These are phyloP conservation scores for Mamestra brassicae DNA, from an alignment of 2,888 invertebrate species.

Conservation along the genomic window DNA sequence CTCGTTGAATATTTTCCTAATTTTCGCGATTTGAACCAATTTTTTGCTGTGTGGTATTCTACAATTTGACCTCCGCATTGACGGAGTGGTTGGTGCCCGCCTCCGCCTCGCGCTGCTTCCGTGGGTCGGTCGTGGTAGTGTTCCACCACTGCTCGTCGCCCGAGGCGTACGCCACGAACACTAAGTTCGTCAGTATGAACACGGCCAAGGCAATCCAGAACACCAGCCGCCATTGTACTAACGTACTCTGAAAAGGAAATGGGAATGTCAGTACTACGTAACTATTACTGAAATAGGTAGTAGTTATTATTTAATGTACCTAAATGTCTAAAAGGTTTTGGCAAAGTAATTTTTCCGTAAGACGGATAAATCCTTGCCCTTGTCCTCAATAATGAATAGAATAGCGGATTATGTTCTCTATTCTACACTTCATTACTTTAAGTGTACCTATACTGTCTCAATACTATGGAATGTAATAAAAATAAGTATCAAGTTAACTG, in stretches of 20 bases:
- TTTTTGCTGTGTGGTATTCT: constrained; percentile 56
- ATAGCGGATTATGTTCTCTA: neutral
- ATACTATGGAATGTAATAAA: constrained; percentile 29
- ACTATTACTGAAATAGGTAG: no score
- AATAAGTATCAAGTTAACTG: constrained; percentile 12
- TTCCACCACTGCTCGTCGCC: constrained; percentile 96
- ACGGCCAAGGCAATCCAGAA: constrained; percentile 95
- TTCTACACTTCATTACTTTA: constrained; percentile 22
- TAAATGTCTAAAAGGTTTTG: no score
- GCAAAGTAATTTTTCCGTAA: no score
- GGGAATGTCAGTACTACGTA: constrained; percentile 1
- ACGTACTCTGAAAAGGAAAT: constrained; percentile 87
- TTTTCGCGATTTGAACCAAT: constrained; percentile 54
- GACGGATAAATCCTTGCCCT: neutral
- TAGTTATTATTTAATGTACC: no score
- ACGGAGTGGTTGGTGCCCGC: constrained; percentile 74
- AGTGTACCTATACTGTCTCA: neutral
- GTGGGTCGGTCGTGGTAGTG: constrained; percentile 82
- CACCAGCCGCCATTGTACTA: constrained; percentile 94
- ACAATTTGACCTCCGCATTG: constrained; percentile 83
- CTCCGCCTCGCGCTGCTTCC: constrained; percentile 79
- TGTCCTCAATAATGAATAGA: neutral
- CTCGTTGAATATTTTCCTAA: constrained; percentile 54
- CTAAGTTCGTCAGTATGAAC: constrained; percentile 93
- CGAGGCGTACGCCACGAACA: constrained; percentile 94